Percentiles rank a stretch among this genome's conserved stretches.
Evolutionary conservation across 2,888 invertebrate species (phyloP).

Genomic region (Phyllotreta striolata): DNA sequence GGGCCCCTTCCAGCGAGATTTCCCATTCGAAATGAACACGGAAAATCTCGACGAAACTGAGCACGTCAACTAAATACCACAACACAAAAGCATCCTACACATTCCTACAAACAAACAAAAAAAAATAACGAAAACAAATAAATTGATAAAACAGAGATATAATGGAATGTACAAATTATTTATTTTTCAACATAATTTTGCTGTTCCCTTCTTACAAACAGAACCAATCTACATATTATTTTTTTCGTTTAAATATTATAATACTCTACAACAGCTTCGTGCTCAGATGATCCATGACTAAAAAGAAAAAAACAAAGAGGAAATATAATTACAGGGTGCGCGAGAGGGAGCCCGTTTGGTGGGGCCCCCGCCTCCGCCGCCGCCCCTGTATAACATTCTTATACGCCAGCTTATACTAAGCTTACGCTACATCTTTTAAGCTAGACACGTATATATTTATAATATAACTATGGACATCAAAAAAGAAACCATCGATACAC

Average conservation of each 20-base stretch:
- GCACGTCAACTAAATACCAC: slow-evolving; percentile 19
- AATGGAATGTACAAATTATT: slow-evolving; percentile 85
- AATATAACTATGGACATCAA: slow-evolving; percentile 54
- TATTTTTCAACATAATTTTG: slow-evolving; percentile 66
- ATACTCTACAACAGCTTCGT: slow-evolving; percentile 49
- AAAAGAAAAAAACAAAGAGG: slow-evolving; percentile 33
- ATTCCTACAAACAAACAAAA: slow-evolving; percentile 11
- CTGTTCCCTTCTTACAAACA: slow-evolving; percentile 67
- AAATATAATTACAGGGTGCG: slow-evolving; percentile 33
- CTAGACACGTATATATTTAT: slow-evolving; percentile 46
- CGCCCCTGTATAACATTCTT: slow-evolving; percentile 47
- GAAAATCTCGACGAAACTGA: slow-evolving; percentile 17
- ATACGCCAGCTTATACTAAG: slow-evolving; percentile 43
- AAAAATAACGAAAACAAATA: slow-evolving; percentile 62
- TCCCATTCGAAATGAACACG: too few species aligned
- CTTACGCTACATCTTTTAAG: slow-evolving; percentile 42
- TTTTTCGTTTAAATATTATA: slow-evolving; percentile 41
- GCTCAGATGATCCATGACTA: slow-evolving; percentile 42
- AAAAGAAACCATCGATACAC: slow-evolving; percentile 55
- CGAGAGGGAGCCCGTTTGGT: neutral
- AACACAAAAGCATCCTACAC: slow-evolving; percentile 22
- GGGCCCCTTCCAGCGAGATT: slow-evolving; percentile 8
- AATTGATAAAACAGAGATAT: slow-evolving; percentile 65
- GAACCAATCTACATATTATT: slow-evolving; percentile 51
- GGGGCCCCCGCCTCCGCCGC: too few species aligned